These are phyloP conservation scores for Meriones psammophilus DNA, from an alignment of 2,797 vertebrate species.

Conservation along the genomic window DNA sequence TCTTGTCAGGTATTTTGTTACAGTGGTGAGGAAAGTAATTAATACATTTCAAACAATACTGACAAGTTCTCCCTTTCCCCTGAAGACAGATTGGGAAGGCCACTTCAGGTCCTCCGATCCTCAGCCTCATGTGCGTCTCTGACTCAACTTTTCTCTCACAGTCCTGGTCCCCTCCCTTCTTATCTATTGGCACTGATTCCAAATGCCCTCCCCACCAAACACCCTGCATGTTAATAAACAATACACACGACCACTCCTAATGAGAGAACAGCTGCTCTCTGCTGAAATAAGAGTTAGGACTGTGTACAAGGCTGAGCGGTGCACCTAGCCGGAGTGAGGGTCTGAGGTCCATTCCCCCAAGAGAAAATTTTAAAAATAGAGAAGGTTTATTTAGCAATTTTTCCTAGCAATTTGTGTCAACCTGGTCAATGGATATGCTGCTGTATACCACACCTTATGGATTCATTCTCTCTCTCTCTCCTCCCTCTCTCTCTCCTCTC, in stretches of 20 bases:
- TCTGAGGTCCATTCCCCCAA: background rate
- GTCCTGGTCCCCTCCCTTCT: background rate
- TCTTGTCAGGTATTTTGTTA: background rate
- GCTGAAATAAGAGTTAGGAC: background rate
- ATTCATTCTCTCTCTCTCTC: background rate
- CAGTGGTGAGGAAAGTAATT: background rate
- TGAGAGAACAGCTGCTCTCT: background rate
- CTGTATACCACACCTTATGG: background rate
- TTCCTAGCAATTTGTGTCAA: slow-evolving; percentile 4
- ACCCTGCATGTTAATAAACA: background rate
- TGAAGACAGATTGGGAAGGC: background rate
- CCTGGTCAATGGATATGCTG: background rate
- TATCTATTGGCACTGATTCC: background rate
- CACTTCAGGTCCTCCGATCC: background rate
- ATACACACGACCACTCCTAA: background rate
- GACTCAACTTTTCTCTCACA: background rate
- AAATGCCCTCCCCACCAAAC: background rate
- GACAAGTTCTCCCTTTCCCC: background rate
- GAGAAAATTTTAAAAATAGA: background rate
- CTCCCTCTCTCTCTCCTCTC: background rate
- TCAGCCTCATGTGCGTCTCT: fast-evolving
- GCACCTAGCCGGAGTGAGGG: background rate
- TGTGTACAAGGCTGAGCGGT: background rate
- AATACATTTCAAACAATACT: background rate
- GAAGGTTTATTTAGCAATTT: background rate